Evolutionary conservation across 1,140 invertebrate species (phyloP).

Genomic region (Adoxophyes honmai): DNA sequence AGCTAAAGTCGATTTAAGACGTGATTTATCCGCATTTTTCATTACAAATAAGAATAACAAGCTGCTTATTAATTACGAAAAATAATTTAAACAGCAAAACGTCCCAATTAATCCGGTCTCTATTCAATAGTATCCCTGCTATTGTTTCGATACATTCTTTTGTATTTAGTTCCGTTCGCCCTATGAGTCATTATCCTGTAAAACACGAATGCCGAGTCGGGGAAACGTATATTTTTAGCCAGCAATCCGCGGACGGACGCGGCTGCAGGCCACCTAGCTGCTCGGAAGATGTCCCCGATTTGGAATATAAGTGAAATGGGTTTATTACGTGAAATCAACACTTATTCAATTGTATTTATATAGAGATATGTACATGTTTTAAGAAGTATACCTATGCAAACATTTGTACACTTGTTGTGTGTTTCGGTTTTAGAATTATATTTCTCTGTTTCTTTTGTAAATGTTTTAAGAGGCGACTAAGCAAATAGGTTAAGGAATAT

Average conservation of each 20-base stretch:
- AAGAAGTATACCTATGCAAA: no score
- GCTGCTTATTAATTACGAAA: no score
- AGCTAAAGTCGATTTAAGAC: no score
- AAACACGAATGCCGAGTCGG: slow-evolving; percentile 63
- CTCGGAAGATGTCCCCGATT: slow-evolving; percentile 23
- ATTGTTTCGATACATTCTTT: slow-evolving; percentile 53
- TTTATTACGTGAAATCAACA: background rate
- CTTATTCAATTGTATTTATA: background rate
- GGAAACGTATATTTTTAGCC: slow-evolving; percentile 71
- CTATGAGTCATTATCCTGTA: slow-evolving; percentile 72
- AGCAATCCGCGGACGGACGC: slow-evolving; percentile 43
- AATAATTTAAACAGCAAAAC: background rate
- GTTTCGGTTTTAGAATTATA: no score
- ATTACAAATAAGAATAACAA: no score
- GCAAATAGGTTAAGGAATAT: no score
- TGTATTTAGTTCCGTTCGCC: slow-evolving; percentile 39
- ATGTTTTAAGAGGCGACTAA: no score
- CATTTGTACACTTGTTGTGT: no score
- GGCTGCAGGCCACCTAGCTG: slow-evolving; percentile 36
- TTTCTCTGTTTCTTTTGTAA: no score
- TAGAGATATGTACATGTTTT: no score
- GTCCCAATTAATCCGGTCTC: slow-evolving; percentile 3
- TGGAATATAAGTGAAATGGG: slow-evolving; percentile 11
- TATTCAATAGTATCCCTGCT: no score
- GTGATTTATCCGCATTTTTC: no score